Percentiles rank a stretch among this genome's conserved stretches.
Evolutionary conservation across 2,113 vertebrate species (phyloP).

Genomic region (Tinamus guttatus): DNA sequence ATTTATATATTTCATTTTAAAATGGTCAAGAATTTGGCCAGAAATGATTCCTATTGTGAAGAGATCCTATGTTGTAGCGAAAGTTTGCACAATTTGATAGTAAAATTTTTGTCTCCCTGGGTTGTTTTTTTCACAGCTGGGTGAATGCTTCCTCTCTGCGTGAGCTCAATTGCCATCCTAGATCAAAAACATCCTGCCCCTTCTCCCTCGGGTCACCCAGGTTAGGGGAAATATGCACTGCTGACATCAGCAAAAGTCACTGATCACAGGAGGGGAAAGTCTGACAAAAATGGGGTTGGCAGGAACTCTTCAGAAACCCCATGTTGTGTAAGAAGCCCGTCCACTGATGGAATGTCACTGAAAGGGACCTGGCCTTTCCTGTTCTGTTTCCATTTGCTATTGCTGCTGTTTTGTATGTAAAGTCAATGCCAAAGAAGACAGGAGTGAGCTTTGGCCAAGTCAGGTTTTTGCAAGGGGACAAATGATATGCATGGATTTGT

Average conservation of each 20-base stretch:
- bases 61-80: accelerated
- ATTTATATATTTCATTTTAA: not conserved
- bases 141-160: not conserved
- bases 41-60: not conserved
- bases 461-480: not conserved
- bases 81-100: not conserved
- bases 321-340: not conserved
- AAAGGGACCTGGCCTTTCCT: not conserved
- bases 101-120: not conserved
- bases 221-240: not conserved
- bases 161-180: not conserved
- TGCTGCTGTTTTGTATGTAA: not conserved
- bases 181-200: not conserved
- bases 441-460: not conserved
- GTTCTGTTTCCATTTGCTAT: not conserved
- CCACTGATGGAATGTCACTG: not conserved
- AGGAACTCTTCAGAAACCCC: not conserved
- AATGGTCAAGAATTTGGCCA: not conserved
- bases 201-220: not conserved
- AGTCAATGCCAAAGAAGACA: not conserved
- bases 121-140: not conserved
- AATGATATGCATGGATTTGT: not conserved
- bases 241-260: not conserved
- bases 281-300: not conserved
- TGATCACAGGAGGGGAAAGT: not conserved